Evolutionary conservation across 2,113 vertebrate species (phyloP), one percentile per base, ranked within the genome.

Genomic region (Chinchilla lanigera): DNA sequence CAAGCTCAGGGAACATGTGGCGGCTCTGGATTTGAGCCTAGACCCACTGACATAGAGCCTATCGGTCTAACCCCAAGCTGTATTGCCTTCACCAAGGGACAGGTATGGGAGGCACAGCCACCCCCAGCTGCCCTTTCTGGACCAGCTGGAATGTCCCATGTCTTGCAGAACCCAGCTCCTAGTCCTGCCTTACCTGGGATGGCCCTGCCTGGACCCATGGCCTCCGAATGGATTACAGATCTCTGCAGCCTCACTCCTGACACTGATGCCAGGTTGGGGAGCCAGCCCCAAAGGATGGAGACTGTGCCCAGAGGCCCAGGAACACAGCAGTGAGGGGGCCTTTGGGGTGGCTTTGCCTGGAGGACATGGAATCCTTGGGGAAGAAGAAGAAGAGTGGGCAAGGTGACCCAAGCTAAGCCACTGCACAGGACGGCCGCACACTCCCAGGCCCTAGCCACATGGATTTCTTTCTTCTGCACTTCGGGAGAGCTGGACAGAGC

Each of bases 111-210:
- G 28, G 60, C 44, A 19, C 19, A 9, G 7, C 75, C 24, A 26
- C 44, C 24, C 38, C 73, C 24, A 10, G 7, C 75, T 47, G 24
- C 35, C 28, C 47, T 84, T 35, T 56, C 8, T 1, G 3, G 19
- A 67, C 65, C 52, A 13, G 3, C 41, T 19, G 22, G 35, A 58
- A 60, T 60, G 20, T 7, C 7, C 56, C 28, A 22, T 98, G 52
- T 7, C 82, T 98, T 98, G 71, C 98, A 99, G 98, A 98, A 91
- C 86, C 98, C 19, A 89, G 84, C 33, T 93, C 96, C 86, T 98
- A 98, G 95, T 0, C 0, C 26, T 0, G 11, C 58, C 52, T 35
- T 82, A 41, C 73, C 81, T 61, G 94, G 58, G 63, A 65, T 86
- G 83, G 50, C 94, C 96, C 93, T 82, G 58, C 83, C 10, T 26